Evolutionary conservation across 2,113 vertebrate genomes (phyloP), one percentile per base, ranked within the genome.

Genomic region (Grammomys surdaster): DNA sequence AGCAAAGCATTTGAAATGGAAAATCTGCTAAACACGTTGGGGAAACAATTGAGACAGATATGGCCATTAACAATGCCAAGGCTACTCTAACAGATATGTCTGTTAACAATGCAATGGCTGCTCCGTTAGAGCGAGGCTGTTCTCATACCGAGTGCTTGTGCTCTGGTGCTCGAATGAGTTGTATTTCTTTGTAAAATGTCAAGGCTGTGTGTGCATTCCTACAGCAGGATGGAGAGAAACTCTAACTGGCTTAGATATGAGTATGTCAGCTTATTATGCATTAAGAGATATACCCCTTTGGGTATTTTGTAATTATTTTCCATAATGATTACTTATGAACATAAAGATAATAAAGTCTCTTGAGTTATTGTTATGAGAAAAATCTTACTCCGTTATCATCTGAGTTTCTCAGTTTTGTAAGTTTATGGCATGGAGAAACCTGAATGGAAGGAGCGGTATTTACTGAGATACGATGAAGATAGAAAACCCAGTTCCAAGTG

Each of bases 121-220:
- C 3, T 13, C 9, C 43, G 17, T 56, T 7, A 3, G 7, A 65
- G 4, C 63, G 36, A 31, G 69, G 9, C 0, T 1, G 3, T 22
- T 70, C 43, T 17, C 17, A 17, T 2, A 0, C 69, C 60, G 0
- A 1, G 8, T 11, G 28, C 54, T 33, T 7, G 5, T 4, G 33
- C 28, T 3, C 1, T 0, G 3, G 22, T 0, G 1, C 17, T 43
- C 2, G 24, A 4, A 2, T 0, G n/a, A 36, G 7, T 5, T 22
- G 4, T 2, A 2, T n/a, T 60, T 48, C 7, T 11, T 12, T 63
- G 19, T 56, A 7, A 43, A 28, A 26, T 13, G 1, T 24, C 0
- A 8, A 72, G 67, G 69, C 46, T 75, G 12, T 69, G 31, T 1
- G 7, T 48, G 31, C 11, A 11, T 20, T 16, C 4, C 4, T 3